Evolutionary conservation across 2,888 invertebrate genomes (phyloP), one percentile per base, ranked within the genome.

Genomic region (Lottia gigantea): DNA sequence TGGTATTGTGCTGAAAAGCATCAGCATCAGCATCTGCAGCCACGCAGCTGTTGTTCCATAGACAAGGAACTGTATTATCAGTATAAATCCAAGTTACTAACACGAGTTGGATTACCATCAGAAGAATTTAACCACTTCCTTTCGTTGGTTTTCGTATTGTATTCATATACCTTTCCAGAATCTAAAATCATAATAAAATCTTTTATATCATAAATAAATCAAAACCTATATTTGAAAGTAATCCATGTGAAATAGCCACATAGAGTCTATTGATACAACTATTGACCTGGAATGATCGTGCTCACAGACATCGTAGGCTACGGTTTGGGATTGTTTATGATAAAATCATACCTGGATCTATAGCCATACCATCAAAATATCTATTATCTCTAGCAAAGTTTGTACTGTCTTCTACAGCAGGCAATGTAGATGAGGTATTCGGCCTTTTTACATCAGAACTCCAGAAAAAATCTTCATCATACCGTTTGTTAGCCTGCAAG

Each of bases 61-160:
- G 31, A 31, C 2, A 6, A 31, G 3, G 31, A 31, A 31, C 31
- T 31, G n/a, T n/a, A n/a, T n/a, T n/a, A n/a, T 40, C 40, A 40
- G 40, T 40, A 40, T 40, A 40, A 40, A 40, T 40, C 40, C 11
- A 55, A 14, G 23, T 55, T 55, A 55, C 63, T 68, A 31, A 26
- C 55, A 14, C 46, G 47, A 8, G 64, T 67, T 31, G 67, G 64
- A 31, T 71, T 71, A 16, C 71, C 71, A 31, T 67, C 71, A 26
- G 46, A 23, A 1, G 67, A 55, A 14, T 46, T 49, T 40, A 78
- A 16, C 77, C 77, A 78, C 8, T 74, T 62, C 47, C 74, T 67
- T 55, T 72, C 74, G 40, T 76, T 74, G 2, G 76, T 78, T 47
- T 62, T 74, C 11, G 77, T 78, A 71, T 66, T 76, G 72, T 76